These are phyloP conservation scores for Cairina moschata DNA, from an alignment of 2,113 vertebrate genomes.

Conservation along the genomic window DNA sequence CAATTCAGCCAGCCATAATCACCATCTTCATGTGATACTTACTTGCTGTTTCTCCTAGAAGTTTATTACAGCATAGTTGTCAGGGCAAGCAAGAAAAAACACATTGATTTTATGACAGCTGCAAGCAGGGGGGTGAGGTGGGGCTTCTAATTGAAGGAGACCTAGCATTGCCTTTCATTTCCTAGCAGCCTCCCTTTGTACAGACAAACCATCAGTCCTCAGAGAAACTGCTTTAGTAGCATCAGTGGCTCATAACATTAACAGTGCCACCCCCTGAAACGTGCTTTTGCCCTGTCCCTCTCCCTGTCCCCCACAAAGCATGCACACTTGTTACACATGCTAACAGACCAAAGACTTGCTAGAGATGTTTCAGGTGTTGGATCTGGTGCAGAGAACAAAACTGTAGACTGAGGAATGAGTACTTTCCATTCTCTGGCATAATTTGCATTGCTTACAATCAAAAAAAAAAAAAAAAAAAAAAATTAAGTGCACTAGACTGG, in stretches of 20 bases:
- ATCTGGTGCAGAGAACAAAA: neutral
- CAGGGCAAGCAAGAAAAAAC: neutral
- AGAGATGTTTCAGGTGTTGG: neutral
- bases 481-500: neutral
- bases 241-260: rapidly evolving
- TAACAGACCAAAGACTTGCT: neutral
- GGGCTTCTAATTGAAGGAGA: neutral
- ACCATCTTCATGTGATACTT: neutral
- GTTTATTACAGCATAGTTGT: neutral
- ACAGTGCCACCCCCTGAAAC: neutral
- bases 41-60: neutral
- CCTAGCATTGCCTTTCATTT: neutral
- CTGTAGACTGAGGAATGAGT: neutral
- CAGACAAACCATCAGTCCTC: neutral
- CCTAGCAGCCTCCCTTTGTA: neutral
- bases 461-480: no score
- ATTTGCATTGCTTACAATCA: neutral
- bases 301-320: neutral
- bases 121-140: neutral
- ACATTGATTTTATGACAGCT: neutral
- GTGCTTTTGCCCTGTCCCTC: neutral
- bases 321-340: neutral
- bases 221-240: neutral
- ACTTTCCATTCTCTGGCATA: neutral
- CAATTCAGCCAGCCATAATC: neutral